phyloP scores from a whole-genome alignment of 2,888 invertebrate species.

The Hirudinaria manillensis region DNA sequence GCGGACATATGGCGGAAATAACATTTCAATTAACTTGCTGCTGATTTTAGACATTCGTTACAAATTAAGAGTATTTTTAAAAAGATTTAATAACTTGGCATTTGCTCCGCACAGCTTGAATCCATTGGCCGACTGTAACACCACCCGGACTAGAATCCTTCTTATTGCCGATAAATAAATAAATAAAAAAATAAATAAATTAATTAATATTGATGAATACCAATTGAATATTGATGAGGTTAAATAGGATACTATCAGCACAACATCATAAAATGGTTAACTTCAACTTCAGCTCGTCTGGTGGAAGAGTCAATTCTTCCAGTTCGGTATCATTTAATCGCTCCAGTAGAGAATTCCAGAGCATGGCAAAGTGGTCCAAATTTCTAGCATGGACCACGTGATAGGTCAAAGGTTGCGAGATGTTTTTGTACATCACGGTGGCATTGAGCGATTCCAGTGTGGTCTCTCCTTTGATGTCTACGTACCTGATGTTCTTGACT shows the following conservation, averaged over 20 bases:
- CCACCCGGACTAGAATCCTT: too few species aligned
- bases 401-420: neutral
- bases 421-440: slow-evolving; percentile 30
- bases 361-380: neutral
- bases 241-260: neutral
- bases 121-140: too few species aligned
- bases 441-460: slow-evolving; percentile 63
- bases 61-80: too few species aligned
- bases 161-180: too few species aligned
- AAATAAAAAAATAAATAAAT: too few species aligned
- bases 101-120: too few species aligned
- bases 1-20: too few species aligned
- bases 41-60: too few species aligned
- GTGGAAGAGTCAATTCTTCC: neutral
- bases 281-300: neutral
- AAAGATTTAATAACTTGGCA: too few species aligned
- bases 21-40: too few species aligned
- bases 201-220: too few species aligned
- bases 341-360: slow-evolving; percentile 20
- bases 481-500: slow-evolving; percentile 41
- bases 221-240: too few species aligned
- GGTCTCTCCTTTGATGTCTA: slow-evolving; percentile 71
- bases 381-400: slow-evolving; percentile 8
- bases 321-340: neutral
- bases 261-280: neutral